phyloP scores from a whole-genome alignment of 2,113 vertebrate species.

The Engystomops pustulosus region DNA sequence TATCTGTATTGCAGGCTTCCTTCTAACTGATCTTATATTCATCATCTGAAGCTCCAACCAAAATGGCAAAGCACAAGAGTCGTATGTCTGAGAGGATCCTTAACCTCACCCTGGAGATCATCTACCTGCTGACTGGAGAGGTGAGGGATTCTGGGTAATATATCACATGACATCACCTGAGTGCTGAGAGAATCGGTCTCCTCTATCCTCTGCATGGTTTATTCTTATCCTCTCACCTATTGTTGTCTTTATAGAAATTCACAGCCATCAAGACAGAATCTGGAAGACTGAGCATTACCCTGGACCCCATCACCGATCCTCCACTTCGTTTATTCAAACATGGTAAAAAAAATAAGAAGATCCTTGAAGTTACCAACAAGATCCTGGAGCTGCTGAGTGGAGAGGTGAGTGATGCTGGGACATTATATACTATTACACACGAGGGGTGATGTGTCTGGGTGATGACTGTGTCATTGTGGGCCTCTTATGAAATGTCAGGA shows the following conservation, averaged over 20 bases:
- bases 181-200: neutral
- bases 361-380: neutral
- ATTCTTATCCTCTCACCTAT: neutral
- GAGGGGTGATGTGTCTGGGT: no score
- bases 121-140: constrained; percentile 3
- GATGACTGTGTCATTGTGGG: no score
- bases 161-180: neutral
- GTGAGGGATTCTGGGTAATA: neutral
- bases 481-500: neutral
- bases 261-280: constrained; percentile 16
- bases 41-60: neutral
- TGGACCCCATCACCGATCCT: neutral
- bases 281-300: neutral
- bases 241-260: neutral
- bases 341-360: neutral
- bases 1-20: neutral
- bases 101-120: neutral
- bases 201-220: no score
- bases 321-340: neutral
- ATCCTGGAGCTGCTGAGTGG: neutral
- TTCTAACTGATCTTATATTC: neutral
- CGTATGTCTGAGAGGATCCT: neutral
- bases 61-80: neutral
- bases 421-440: no score
- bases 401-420: neutral